Evolutionary conservation across 2,888 invertebrate species (phyloP), one percentile per base, ranked within the genome.

Genomic region (Hedychridium roseum): DNA sequence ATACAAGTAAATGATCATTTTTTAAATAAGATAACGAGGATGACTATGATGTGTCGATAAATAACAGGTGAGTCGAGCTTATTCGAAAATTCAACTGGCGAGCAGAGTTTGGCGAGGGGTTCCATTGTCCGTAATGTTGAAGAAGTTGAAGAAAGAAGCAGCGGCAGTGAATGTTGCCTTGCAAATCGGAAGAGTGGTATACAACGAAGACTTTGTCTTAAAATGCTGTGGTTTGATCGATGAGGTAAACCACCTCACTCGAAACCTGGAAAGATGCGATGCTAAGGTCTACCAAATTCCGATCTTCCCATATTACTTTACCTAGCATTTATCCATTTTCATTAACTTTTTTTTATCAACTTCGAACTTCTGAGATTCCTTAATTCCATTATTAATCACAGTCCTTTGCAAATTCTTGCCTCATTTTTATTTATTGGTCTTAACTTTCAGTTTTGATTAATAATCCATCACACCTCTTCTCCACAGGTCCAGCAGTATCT

Each of bases 401-500:
- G n/a, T n/a, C n/a, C n/a, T n/a, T n/a, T n/a, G n/a, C n/a, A n/a
- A n/a, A n/a, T n/a, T n/a, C n/a, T n/a, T n/a, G n/a, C n/a, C n/a
- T n/a, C n/a, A n/a, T n/a, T n/a, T n/a, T n/a, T n/a, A n/a, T n/a
- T n/a, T n/a, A n/a, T n/a, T n/a, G n/a, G n/a, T n/a, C n/a, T n/a
- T n/a, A n/a, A n/a, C n/a, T n/a, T n/a, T n/a, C n/a, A n/a, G n/a
- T n/a, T n/a, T n/a, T n/a, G n/a, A n/a, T n/a, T n/a, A n/a, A n/a
- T n/a, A 11, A 46, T 41, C 9, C 23, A 23, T 23, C 23, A 5
- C 23, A 11, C 9, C 14, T 15, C 14, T 3, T 4, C 15, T 31
- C 50, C 49, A 23, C 45, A 71, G 71, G 63, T 73, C n/a, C 73
- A 70, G 20, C 66, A 70, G 38, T 70, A 66, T 46, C 49, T 74